A percentile compares a stretch with the other conserved stretches of the same genome.
phyloP scores from a whole-genome alignment of 2,888 invertebrate genomes.

The Callyntrura sp. region DNA sequence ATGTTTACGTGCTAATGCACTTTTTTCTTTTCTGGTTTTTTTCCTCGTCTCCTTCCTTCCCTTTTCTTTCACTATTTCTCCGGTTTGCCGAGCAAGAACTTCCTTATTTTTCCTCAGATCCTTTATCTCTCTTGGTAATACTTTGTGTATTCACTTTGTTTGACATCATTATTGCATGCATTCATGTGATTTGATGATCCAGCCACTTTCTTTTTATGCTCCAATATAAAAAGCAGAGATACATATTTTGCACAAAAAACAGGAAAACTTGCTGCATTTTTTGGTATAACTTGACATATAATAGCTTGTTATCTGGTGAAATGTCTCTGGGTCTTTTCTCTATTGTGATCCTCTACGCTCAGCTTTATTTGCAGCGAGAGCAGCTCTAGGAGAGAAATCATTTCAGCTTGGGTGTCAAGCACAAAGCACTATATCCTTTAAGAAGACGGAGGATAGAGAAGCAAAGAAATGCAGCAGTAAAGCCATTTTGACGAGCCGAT shows the following conservation, averaged over 20 bases:
- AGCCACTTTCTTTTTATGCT: constrained; percentile 55
- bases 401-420: constrained; percentile 34
- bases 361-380: not conserved
- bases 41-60: not conserved
- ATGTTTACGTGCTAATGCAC: constrained; percentile 59
- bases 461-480: constrained; percentile 44
- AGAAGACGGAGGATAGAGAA: constrained; percentile 23
- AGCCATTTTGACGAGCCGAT: constrained; percentile 63
- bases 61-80: constrained; percentile 27
- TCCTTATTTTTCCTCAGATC: constrained; percentile 43
- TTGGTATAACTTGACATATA: not conserved
- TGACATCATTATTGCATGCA: constrained; percentile 67
- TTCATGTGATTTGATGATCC: constrained; percentile 70
- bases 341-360: not conserved
- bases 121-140: constrained; percentile 52
- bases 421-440: constrained; percentile 44
- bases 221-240: not conserved
- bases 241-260: constrained; percentile 32
- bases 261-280: not conserved
- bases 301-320: not conserved
- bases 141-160: constrained; percentile 68
- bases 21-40: constrained; percentile 42
- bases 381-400: constrained; percentile 2
- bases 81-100: not conserved
- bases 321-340: constrained; percentile 17